phyloP scores from a whole-genome alignment of 1,140 invertebrate genomes.

The Ptiloglossa arizonensis region DNA sequence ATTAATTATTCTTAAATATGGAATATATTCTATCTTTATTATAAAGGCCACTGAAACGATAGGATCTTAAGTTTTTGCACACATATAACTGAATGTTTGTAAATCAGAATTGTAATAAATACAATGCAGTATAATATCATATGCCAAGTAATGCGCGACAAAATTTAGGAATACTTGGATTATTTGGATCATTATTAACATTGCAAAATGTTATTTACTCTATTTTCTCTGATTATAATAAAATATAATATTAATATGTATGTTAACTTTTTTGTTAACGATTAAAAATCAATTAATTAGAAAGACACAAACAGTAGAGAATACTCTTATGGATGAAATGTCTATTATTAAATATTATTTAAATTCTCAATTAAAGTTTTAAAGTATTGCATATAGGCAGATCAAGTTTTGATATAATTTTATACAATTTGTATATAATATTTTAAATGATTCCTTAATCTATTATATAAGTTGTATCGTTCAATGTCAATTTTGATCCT shows the following conservation, averaged over 20 bases:
- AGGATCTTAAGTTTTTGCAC: conserved; percentile 46
- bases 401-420: conserved; percentile 18
- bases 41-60: conserved; percentile 64
- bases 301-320: neutral
- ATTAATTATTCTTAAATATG: conserved; percentile 41
- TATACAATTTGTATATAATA: conserved; percentile 8
- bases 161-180: neutral
- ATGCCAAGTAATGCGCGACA: neutral
- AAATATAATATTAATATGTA: neutral
- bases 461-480: neutral
- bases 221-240: neutral
- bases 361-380: neutral
- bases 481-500: conserved; percentile 9
- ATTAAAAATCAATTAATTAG: neutral
- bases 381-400: conserved; percentile 10
- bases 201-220: neutral
- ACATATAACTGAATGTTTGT: conserved; percentile 17
- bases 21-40: conserved; percentile 57
- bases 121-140: conserved; percentile 5
- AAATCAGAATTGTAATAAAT: conserved; percentile 1
- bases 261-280: neutral
- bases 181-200: neutral
- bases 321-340: neutral
- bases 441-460: neutral
- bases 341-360: conserved; percentile 2